These are phyloP conservation scores for Megastigmus dorsalis DNA, from an alignment of 2,888 invertebrate species.

Conservation along the genomic window DNA sequence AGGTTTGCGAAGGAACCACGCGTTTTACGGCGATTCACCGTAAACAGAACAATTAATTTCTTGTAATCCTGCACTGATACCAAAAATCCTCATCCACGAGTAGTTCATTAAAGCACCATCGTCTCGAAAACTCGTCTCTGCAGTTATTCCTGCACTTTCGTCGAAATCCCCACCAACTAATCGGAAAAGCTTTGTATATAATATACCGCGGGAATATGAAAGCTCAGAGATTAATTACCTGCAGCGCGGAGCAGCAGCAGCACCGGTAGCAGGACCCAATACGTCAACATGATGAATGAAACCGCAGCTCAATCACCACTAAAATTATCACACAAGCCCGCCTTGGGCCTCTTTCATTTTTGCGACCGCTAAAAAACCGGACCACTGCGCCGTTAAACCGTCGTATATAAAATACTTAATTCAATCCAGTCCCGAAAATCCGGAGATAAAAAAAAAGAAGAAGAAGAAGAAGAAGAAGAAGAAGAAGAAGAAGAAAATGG, in stretches of 20 bases:
- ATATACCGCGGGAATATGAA: constrained; percentile 35
- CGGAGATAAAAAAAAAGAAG: no score
- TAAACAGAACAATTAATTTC: neutral
- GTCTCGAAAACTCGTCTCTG: no score
- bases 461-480: no score
- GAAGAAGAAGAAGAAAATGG: no score
- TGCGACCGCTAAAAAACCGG: constrained; percentile 13
- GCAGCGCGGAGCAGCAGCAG: constrained; percentile 17
- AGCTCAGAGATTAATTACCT: constrained; percentile 48
- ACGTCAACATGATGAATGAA: constrained; percentile 45
- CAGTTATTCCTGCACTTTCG: no score
- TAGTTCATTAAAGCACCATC: no score
- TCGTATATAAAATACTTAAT: no score
- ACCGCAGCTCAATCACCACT: constrained; percentile 45
- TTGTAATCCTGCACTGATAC: no score
- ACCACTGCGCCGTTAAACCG: neutral
- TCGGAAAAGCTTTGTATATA: constrained; percentile 1
- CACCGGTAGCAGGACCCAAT: constrained; percentile 25
- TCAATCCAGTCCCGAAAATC: no score
- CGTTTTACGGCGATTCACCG: neutral
- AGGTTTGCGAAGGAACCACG: neutral
- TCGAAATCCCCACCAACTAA: neutral
- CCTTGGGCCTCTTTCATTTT: constrained; percentile 37
- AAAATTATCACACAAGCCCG: constrained; percentile 30
- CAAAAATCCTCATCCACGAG: no score